Evolutionary conservation across 1,140 invertebrate species (phyloP).

Genomic region (Drosophila guanche): DNA sequence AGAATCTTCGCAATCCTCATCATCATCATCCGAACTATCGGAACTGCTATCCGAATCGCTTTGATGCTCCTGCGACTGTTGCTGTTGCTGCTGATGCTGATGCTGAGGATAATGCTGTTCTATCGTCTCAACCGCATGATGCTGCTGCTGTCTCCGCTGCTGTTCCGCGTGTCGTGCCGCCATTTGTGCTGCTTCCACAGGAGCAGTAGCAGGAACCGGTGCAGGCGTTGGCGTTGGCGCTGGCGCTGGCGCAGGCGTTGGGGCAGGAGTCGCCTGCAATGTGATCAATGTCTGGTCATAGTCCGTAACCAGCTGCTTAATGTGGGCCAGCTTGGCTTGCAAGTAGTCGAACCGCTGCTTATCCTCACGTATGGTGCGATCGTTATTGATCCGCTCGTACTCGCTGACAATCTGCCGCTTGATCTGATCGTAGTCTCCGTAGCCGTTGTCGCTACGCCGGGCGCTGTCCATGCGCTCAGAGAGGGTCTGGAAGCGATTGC

Average conservation of each 20-base stretch:
- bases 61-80: constrained; percentile 36
- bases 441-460: constrained; percentile 50
- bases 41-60: constrained; percentile 76
- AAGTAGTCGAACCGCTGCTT: constrained; percentile 92
- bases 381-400: constrained; percentile 91
- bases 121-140: constrained; percentile 70
- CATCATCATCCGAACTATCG: constrained; percentile 71
- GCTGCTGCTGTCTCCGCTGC: constrained; percentile 48
- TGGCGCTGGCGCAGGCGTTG: constrained; percentile 1
- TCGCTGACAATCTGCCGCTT: constrained; percentile 91
- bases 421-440: constrained; percentile 83
- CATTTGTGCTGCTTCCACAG: constrained; percentile 22
- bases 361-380: constrained; percentile 88
- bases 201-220: constrained; percentile 14
- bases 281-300: constrained; percentile 87
- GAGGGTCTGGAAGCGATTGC: constrained; percentile 90
- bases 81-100: constrained; percentile 25
- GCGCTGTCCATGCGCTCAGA: constrained; percentile 77
- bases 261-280: constrained; percentile 6
- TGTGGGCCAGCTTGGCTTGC: constrained; percentile 94
- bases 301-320: constrained; percentile 92
- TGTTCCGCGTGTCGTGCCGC: constrained; percentile 30
- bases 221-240: constrained; percentile 9
- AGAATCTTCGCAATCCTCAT: constrained; percentile 67
- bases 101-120: constrained; percentile 33